Conservation (phyloP, 2,113 vertebrate genomes). For the Psophia crepitans region DNA sequence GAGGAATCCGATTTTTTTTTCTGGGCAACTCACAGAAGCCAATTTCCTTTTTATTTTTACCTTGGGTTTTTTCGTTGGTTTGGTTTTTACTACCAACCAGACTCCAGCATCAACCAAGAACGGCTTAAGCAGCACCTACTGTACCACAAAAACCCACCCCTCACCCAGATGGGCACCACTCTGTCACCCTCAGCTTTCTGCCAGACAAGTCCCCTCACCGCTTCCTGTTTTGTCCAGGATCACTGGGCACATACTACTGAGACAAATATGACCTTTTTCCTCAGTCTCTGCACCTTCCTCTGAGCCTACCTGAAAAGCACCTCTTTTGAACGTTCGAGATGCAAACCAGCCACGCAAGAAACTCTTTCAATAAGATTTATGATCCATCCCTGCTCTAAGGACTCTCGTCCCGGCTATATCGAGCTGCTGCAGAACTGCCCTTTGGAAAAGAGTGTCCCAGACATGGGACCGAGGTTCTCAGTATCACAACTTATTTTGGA, state of each 20-base stretch:
- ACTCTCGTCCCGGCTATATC: rapidly evolving
- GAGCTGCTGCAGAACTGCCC: neutral
- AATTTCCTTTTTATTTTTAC: neutral
- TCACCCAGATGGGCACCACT: neutral
- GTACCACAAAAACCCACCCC: neutral
- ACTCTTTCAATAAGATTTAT: neutral
- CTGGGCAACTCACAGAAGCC: neutral
- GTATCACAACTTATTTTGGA: neutral
- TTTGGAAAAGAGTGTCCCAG: neutral
- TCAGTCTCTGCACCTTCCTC: neutral
- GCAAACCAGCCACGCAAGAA: neutral
- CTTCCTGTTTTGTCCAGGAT: neutral
- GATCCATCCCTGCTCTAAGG: neutral
- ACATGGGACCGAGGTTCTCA: neutral
- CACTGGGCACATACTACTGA: rapidly evolving
- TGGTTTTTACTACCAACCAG: too few relatives aligned
- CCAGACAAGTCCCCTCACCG: neutral
- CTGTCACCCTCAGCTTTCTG: neutral
- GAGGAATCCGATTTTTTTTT: neutral
- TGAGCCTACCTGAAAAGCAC: neutral
- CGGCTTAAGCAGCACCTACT: neutral
- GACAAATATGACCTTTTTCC: neutral
- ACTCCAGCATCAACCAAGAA: neutral
- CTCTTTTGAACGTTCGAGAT: neutral
- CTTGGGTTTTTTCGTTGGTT: neutral